These are phyloP conservation scores for Uloborus diversus DNA, from an alignment of 1,140 invertebrate genomes.

Conservation along the genomic window DNA sequence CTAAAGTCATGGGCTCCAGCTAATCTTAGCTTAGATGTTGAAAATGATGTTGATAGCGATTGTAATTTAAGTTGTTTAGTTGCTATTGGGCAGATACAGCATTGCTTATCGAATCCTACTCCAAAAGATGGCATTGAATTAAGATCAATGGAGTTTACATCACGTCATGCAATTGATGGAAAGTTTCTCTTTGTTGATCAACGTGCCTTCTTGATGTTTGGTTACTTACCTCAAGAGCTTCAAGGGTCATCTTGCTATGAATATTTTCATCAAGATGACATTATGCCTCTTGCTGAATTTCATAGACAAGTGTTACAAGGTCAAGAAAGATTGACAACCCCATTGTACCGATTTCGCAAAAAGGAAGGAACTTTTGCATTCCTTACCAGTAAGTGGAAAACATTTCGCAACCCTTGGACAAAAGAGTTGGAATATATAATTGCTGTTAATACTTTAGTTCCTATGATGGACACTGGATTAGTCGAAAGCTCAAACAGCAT, in stretches of 20 bases:
- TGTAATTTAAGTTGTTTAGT: slow-evolving; percentile 79
- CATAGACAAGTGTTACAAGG: slow-evolving; percentile 73
- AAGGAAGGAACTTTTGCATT: slow-evolving; percentile 79
- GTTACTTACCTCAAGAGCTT: slow-evolving; percentile 91
- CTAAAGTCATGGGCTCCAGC: slow-evolving; percentile 89
- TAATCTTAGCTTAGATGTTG: slow-evolving; percentile 70
- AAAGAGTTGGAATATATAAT: slow-evolving; percentile 90
- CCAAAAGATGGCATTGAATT: slow-evolving; percentile 73
- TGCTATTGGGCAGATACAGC: slow-evolving; percentile 60
- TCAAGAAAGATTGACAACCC: slow-evolving; percentile 30
- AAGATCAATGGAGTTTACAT: slow-evolving; percentile 75
- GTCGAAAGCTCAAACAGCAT: slow-evolving; percentile 49
- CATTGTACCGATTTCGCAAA: slow-evolving; percentile 80
- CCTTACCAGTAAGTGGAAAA: slow-evolving; percentile 84
- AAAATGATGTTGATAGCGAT: slow-evolving; percentile 75
- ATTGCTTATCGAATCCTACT: slow-evolving; percentile 63
- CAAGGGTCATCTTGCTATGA: slow-evolving; percentile 93
- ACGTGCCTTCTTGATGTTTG: slow-evolving; percentile 86
- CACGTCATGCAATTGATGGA: slow-evolving; percentile 71
- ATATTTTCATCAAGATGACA: slow-evolving; percentile 88
- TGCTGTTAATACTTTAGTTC: slow-evolving; percentile 81
- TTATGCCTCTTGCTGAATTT: slow-evolving; percentile 79
- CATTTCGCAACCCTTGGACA: slow-evolving; percentile 90
- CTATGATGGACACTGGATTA: slow-evolving; percentile 58
- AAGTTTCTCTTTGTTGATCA: slow-evolving; percentile 76